Evolutionary conservation across 2,113 vertebrate genomes (phyloP).

Genomic region (Cottus gobio): DNA sequence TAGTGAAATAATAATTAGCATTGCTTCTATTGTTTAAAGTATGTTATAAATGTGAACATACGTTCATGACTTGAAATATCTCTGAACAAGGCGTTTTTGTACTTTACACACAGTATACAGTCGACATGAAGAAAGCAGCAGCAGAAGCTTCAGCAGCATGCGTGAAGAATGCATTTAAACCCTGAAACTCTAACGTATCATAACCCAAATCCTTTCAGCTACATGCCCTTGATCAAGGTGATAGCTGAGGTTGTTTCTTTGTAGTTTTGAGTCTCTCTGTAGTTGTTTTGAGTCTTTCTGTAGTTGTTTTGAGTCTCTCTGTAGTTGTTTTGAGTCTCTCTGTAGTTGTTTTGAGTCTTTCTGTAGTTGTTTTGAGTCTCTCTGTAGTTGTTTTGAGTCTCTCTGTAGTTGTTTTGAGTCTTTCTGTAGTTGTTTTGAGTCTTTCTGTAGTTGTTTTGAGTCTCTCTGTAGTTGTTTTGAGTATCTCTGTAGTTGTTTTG

Average conservation of each 20-base stretch:
- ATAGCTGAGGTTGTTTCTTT: neutral
- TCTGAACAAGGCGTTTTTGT: neutral
- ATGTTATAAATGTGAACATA: too few relatives aligned
- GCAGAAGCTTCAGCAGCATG: constrained; percentile 43
- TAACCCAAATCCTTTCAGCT: neutral
- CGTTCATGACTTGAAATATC: neutral
- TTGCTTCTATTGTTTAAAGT: neutral
- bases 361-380: too few relatives aligned
- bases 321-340: neutral
- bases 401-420: too few relatives aligned
- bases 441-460: too few relatives aligned
- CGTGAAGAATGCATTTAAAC: constrained; percentile 6
- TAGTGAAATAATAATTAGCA: constrained; percentile 14
- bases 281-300: neutral
- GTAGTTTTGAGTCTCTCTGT: neutral
- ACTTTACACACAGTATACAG: neutral
- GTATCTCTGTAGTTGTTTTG: too few relatives aligned
- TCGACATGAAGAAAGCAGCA: constrained; percentile 9
- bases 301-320: neutral
- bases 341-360: too few relatives aligned
- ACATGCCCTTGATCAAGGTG: neutral
- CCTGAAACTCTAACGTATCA: neutral
- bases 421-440: too few relatives aligned
- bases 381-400: too few relatives aligned
- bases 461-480: too few relatives aligned